Evolutionary conservation across 2,113 vertebrate genomes (phyloP), one percentile per base, ranked within the genome.

Genomic region (Ailuropoda melanoleuca): DNA sequence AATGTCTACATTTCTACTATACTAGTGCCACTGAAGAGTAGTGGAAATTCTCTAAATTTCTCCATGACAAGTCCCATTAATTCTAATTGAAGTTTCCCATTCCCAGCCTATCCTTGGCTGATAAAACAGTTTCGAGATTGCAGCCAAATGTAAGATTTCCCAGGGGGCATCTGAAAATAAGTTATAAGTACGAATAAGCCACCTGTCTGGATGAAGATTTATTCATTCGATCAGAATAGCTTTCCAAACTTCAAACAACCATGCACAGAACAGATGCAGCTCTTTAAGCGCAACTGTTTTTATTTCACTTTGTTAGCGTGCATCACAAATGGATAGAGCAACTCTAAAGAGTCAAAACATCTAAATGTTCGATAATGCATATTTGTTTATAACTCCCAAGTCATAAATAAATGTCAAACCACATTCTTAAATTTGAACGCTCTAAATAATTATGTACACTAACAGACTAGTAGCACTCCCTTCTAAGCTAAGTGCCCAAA

Each of bases 111-210:
- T 82, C 53, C 24, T 31, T 55, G 53, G 66, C 84, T 96, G 48
- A 96, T 60, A 78, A 82, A 97, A 89, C 75, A 94, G 55, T 85
- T 92, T 72, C 75, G 74, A 94, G 39, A 90, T 29, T 93, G 37
- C 24, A 94, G 74, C 19, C 66, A 86, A 94, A 94, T n/a, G 4
- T 87, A 94, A 90, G 55, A 93, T 90, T 93, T 96, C 84, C 78
- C 82, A 97, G 43, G 68, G 18, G 82, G n/a, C 80, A 96, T 83
- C 17, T 81, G 68, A 93, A 97, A 96, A 88, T 96, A 92, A 86
- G 64, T 60, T 86, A 18, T 68, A 92, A 55, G 64, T 58, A 92
- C 37, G 91, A 96, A 77, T 58, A 93, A 89, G 87, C 72, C 74
- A 93, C 89, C 31, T 93, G 64, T 89, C 88, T 95, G 19, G 31